Base-by-base conservation (phyloP, 2,113 vertebrate species). In the Porphyrio hochstetteri region DNA sequence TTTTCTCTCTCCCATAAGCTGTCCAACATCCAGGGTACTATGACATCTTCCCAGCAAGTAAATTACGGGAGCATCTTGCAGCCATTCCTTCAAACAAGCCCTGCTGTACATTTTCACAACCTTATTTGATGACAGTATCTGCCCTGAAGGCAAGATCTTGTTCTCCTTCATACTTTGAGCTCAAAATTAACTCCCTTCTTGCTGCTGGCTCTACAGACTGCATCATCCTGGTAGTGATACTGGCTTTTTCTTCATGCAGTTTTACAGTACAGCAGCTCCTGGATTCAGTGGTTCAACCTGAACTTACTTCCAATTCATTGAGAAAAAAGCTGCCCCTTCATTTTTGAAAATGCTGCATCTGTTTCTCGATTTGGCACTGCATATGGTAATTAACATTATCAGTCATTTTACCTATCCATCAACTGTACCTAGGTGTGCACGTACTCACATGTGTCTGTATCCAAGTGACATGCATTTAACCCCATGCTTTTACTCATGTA, bases 401-500 rank as follows among this genome's bases (percentile, higher is more conserved):
- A 59, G 25, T 13, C 23, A 29, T 63, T 87, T 83, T 36, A 82
- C 42, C 11, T 29, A 13, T 21, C 42, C 13, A 20, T 52, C 21
- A 25, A 10, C 42, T 69, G 20, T 28, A 20, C 35, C 33, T 38
- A 35, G 12, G 28, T 46, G 33, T 64, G 35, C 35, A 63, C 16
- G 56, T 10, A 50, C 28, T 48, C 4, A 11, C 15, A 18, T 1
- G 3, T 35, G 9, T 38, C 55, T 21, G 3, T 44, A 74, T n/a
- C 14, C 50, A 79, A 36, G n/a, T 19, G 13, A 63, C 48, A 61
- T 60, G n/a, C 25, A 10, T 82, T 90, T 63, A 70, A 40, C 11
- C 17, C 23, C 0, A 0, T 77, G 65, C 46, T 56, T 90, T 78
- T 82, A 40, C 23, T 46, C 0, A 0, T 27, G 14, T 12, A 76